A percentile compares a stretch with the other conserved stretches of the same genome.
Conservation (phyloP, 2,888 invertebrate species). For the Idaea biselata region DNA sequence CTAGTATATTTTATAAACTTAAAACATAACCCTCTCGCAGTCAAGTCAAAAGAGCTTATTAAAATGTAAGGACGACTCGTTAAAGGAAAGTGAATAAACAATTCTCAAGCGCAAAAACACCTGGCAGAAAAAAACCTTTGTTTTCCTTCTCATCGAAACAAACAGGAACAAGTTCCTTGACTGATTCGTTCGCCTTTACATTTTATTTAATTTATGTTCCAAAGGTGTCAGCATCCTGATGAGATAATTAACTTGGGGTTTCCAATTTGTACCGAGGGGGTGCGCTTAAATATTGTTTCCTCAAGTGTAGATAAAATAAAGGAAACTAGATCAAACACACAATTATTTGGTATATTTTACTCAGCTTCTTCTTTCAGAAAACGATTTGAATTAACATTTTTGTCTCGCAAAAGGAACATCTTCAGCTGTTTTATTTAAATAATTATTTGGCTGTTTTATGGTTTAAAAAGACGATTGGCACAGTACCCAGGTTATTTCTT, state of each 20-base stretch:
- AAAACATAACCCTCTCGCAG: no score
- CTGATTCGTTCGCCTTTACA: constrained; percentile 11
- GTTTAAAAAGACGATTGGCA: no score
- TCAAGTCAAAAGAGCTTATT: no score
- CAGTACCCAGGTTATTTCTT: no score
- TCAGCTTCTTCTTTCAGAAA: background rate
- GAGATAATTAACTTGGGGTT: constrained; percentile 27
- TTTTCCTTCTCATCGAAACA: background rate
- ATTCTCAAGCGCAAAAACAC: no score
- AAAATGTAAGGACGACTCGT: no score
- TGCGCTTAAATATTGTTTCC: constrained; percentile 1
- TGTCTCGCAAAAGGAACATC: background rate
- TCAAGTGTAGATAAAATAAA: constrained; percentile 17
- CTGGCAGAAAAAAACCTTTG: background rate
- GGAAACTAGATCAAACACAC: constrained; percentile 10
- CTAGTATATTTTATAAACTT: no score
- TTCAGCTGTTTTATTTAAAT: background rate
- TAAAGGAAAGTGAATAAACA: no score
- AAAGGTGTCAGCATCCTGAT: constrained; percentile 21
- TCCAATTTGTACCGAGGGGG: constrained; percentile 18
- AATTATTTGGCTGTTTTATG: no score
- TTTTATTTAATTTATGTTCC: constrained; percentile 27
- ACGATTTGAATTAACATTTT: background rate
- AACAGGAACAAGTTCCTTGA: background rate
- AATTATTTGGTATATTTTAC: constrained; percentile 6